phyloP scores from a whole-genome alignment of 2,113 vertebrate genomes.

The Sebastes schlegelii region DNA sequence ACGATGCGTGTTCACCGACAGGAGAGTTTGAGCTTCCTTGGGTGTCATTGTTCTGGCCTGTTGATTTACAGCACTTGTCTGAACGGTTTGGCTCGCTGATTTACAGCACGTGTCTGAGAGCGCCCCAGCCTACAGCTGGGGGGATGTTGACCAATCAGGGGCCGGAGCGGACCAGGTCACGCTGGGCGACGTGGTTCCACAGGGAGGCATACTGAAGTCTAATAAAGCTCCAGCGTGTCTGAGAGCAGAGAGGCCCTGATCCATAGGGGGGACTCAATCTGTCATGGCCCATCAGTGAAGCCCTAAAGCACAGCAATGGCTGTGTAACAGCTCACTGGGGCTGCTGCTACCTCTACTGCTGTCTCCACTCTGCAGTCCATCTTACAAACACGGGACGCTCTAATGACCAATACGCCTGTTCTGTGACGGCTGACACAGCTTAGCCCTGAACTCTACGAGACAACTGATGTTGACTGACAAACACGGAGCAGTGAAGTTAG shows the following conservation, averaged over 20 bases:
- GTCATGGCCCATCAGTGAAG: conserved; percentile 66
- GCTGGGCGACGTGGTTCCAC: conserved; percentile 54
- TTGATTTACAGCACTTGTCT: conserved; percentile 65
- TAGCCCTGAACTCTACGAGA: conserved; percentile 4
- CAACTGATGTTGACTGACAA: conserved; percentile 38
- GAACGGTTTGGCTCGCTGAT: conserved; percentile 44
- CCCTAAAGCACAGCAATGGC: conserved; percentile 54
- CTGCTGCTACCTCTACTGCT: conserved; percentile 40
- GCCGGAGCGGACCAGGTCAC: conserved; percentile 35
- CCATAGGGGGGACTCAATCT: conserved; percentile 65
- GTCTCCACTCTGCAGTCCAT: neutral
- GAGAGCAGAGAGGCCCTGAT: conserved; percentile 55
- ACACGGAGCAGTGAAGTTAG: neutral
- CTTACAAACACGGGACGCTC: neutral
- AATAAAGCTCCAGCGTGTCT: conserved; percentile 68
- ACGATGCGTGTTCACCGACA: conserved; percentile 51
- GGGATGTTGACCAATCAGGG: conserved; percentile 32
- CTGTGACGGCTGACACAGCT: conserved; percentile 17
- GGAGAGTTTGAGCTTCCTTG: conserved; percentile 67
- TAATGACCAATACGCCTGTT: conserved; percentile 20
- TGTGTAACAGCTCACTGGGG: conserved; percentile 53
- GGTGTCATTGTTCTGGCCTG: conserved; percentile 64
- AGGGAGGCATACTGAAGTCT: conserved; percentile 57
- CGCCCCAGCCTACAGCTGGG: neutral
- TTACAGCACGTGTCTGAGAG: conserved; percentile 54